Base-by-base conservation (phyloP, 1,140 invertebrate species). In the Formica selysi region DNA sequence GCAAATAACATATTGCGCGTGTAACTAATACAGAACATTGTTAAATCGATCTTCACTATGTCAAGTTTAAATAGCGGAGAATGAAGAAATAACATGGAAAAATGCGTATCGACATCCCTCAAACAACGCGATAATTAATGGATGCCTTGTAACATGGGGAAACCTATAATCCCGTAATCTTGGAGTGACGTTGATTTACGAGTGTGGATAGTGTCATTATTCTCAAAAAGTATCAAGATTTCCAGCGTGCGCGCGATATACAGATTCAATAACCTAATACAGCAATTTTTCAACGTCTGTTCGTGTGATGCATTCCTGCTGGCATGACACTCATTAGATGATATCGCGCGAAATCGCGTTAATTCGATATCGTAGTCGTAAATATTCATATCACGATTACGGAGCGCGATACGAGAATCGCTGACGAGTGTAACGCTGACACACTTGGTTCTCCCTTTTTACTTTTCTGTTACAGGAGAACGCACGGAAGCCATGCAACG, bases 401-500 rank as follows among this genome's bases (percentile, higher is more conserved):
- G 10, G 10, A 11, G 19, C 22, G n/a, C 51, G 48, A 48, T 74
- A 51, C 29, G n/a, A 38, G 5, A 7, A 62, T 51, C 19, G 64
- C 64, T 57, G 76, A 80, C 51, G 62, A 85, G 76, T 67, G 36
- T 68, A 38, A 36, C 8, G 57, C 81, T 64, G 81, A 85, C 61
- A 85, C 61, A 65, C 81, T 51, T 54, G 81, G 76, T 57, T 76
- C 11, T 78, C 19, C 26, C 26, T 71, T 74, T 83, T 83, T 48
- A 57, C 79, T 70, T 81, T 90, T 88, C 84, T 90, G 86, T 93
- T 94, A 29, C 91, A 95, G 95, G 94, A 8, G 95, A 95, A 90
- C 92, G 92, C 79, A 94, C 95, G 44, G 95, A 95, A 88, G 95
- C 95, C 59, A 95, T 95, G 94, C 95, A 95, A 92, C 93, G 93